Base-by-base conservation (phyloP, 2,113 vertebrate genomes). In the Caracal caracal region DNA sequence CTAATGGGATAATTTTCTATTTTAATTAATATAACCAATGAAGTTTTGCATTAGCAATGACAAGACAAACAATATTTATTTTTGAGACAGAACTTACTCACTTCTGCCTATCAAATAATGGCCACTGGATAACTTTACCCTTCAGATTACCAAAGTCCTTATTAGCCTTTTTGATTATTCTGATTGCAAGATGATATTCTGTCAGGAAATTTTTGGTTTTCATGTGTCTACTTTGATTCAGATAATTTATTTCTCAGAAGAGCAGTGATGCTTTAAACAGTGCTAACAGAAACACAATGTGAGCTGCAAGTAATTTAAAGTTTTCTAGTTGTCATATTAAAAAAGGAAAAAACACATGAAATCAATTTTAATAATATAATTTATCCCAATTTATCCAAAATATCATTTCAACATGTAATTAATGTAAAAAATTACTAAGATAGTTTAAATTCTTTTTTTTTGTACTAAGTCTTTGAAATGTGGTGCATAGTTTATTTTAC, bases 31-130 rank as follows among this genome's bases (percentile, higher is more conserved):
- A 93, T 73, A 94, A 80, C 90, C 59, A 2, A 0, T 90, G 97
- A 98, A 24, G 93, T 97, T 97, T 93, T 92, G 94, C 97, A 97
- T 97, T 86, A 97, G 83, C 66, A 66, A 97, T 0, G 2, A 80
- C 49, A n/a, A 88, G 59, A 97, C 96, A 49, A 98, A 98, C 92
- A 98, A 97, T 87, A 97, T 90, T 98, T 98, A 92, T 92, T 92
- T 97, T 97, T 95, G 93, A 92, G 83, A 96, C 22, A 92, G 78
- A 93, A 93, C 56, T 87, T 86, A 92, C 63, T 97, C 97, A 96
- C 95, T 98, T 97, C 90, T 84, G 87, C 28, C 56, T 81, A 95
- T 92, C 10, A 28, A 91, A 84, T 81, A 87, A 53, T 87, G 93
- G 93, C 78, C 53, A 90, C 71, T 82, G 95, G 73, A 73, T 63